A percentile compares a stretch with the other conserved stretches of the same genome.
Evolutionary conservation across 2,113 vertebrate species (phyloP).

Genomic region (Pteruthius melanotis): DNA sequence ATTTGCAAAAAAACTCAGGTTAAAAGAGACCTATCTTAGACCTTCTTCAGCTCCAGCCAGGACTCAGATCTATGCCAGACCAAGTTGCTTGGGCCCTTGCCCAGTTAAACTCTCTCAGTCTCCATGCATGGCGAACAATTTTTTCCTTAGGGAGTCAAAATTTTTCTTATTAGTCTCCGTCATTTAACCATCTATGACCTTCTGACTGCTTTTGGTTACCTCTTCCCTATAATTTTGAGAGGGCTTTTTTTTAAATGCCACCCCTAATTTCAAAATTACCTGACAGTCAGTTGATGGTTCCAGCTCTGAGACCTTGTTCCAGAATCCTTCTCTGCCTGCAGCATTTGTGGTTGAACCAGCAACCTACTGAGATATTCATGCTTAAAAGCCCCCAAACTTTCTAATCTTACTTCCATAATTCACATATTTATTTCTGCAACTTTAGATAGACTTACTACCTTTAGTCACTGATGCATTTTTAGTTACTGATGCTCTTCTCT

Average conservation of each 20-base stretch:
- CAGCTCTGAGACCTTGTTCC: background rate
- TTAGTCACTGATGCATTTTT: background rate
- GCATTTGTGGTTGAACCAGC: background rate
- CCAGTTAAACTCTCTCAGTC: background rate
- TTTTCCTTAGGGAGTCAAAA: background rate
- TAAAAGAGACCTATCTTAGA: background rate
- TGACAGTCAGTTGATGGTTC: background rate
- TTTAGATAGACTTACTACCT: background rate
- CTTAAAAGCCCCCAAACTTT: background rate
- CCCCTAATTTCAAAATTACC: background rate
- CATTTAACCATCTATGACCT: background rate
- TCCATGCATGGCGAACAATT: background rate
- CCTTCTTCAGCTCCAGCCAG: background rate
- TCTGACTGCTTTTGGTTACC: background rate
- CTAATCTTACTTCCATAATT: background rate
- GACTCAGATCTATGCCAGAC: background rate
- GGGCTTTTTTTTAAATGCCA: background rate
- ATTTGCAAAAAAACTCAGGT: background rate
- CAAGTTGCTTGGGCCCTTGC: background rate
- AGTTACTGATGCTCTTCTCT: background rate
- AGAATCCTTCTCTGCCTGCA: background rate
- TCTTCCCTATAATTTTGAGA: background rate
- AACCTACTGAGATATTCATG: background rate
- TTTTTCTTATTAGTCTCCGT: background rate
- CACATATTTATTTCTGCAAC: background rate